phyloP scores from a whole-genome alignment of 2,888 invertebrate genomes.

The Cataglyphis albicans region DNA sequence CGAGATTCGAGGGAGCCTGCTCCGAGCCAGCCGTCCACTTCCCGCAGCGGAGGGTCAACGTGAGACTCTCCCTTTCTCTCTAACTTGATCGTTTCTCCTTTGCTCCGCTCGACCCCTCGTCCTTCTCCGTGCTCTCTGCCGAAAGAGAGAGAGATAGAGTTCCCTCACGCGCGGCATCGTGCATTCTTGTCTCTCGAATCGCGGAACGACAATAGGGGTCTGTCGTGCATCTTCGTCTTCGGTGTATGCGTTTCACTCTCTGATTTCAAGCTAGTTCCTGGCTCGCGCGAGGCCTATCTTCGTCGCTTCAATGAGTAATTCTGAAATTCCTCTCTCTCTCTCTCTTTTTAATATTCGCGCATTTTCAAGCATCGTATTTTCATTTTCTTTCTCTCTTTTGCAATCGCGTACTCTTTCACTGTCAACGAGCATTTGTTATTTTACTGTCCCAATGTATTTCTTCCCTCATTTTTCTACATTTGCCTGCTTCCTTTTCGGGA shows the following conservation, averaged over 20 bases:
- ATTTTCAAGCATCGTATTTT: not conserved
- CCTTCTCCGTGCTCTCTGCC: not conserved
- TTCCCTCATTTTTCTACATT: conserved; percentile 26
- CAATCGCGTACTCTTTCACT: conserved; percentile 25
- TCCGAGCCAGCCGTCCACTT: conserved; percentile 27
- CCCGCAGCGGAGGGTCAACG: conserved; percentile 27
- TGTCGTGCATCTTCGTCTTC: conserved; percentile 7
- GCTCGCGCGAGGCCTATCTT: not conserved
- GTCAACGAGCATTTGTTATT: not conserved
- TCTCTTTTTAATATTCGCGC: not conserved
- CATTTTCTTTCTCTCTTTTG: not conserved
- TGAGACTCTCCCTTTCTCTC: not conserved
- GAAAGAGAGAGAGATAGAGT: not conserved
- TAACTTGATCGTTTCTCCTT: not conserved
- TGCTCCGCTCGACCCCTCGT: conserved; percentile 13
- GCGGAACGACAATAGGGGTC: conserved; percentile 14
- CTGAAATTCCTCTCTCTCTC: too few species aligned
- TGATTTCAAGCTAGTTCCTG: not conserved
- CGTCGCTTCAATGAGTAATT: not conserved
- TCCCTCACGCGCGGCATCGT: conserved; percentile 15
- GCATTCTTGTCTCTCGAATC: conserved; percentile 14
- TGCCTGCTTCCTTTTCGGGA: not conserved
- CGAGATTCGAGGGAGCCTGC: conserved; percentile 46
- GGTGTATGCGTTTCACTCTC: not conserved
- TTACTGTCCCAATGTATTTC: not conserved